Percentiles rank a stretch among this genome's conserved stretches.
Conservation (phyloP, 2,113 vertebrate genomes). For the Axis porcinus region DNA sequence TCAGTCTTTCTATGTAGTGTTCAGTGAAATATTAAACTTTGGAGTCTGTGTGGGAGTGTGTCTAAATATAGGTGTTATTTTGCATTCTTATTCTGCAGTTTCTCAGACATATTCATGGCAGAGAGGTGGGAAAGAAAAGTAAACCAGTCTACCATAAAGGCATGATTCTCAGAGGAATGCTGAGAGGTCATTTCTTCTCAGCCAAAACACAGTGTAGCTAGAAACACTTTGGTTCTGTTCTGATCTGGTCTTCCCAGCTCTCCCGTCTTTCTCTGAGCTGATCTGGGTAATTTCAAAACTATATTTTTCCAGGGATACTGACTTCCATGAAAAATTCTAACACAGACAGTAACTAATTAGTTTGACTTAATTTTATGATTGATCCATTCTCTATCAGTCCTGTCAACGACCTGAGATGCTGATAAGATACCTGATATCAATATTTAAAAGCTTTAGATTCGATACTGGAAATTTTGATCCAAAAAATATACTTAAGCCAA, state of each 20-base stretch:
- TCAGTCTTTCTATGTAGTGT: slow-evolving; percentile 62
- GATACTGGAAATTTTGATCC: background rate
- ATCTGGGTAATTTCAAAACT: background rate
- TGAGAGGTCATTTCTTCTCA: slow-evolving; percentile 14
- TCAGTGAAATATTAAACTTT: slow-evolving; percentile 74
- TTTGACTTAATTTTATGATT: slow-evolving; percentile 21
- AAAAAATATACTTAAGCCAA: background rate
- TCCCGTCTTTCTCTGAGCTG: background rate
- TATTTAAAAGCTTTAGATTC: slow-evolving; percentile 4
- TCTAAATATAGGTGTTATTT: slow-evolving; percentile 73
- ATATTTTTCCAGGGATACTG: background rate
- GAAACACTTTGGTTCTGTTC: background rate
- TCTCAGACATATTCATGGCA: slow-evolving; percentile 59
- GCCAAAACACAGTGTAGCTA: background rate
- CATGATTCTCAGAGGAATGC: slow-evolving; percentile 4
- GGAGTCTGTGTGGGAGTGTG: slow-evolving; percentile 58
- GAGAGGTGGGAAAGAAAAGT: background rate
- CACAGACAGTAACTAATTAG: background rate
- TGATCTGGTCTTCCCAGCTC: background rate
- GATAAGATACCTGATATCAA: background rate
- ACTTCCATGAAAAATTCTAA: background rate
- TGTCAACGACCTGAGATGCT: background rate
- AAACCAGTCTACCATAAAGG: background rate
- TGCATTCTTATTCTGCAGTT: slow-evolving; percentile 66
- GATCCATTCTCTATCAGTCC: background rate